Base-by-base conservation (phyloP, 1,140 invertebrate species). In the Muscidifurax raptorellus region DNA sequence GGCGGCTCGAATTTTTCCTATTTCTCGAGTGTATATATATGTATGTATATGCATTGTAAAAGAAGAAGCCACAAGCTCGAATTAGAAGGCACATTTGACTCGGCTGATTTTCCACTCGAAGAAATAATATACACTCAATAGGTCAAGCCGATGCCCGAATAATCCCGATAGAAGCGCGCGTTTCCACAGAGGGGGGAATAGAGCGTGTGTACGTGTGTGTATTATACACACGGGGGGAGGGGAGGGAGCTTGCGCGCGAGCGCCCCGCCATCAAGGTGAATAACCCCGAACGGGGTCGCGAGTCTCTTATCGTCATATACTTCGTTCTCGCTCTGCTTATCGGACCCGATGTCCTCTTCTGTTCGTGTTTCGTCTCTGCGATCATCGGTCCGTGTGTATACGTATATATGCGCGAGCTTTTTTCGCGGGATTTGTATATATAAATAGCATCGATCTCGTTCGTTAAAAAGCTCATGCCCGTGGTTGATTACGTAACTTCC, bases 281-380 rank as follows among this genome's bases (percentile, higher is more conserved):
- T 88, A 91, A 93, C 91, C 92, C 90, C 91, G 84, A 92, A 92
- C 86, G 86, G 88, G 91, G 92, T 92, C 92, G 89, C 86, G 86
- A 88, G 86, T 87, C 87, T 90, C 89, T 92, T 92, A 93, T 92
- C 76, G 84, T 84, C 22, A 1, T 3, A 18, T 18, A 3, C 52
- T 22, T 18, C 10, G 52, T 6, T 52, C 82, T 85, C 88, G 87
- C 88, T 88, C 87, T 40, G 88, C 91, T 92, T 93, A 92, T 92
- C 92, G 89, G 87, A 52, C 66, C 80, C 85, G 67, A 71, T 82
- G 27, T 83, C 83, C 75, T 87, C 71, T 69, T 30, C n/a, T n/a
- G n/a, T n/a, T n/a, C n/a, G 76, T 83, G 83, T 85, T 78, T 85
- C 78, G 77, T 76, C 44, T 40, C 67, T 32, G 2, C 22, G 27